These are phyloP conservation scores for Sisor rabdophorus DNA, from an alignment of 2,113 vertebrate species.

Conservation along the genomic window DNA sequence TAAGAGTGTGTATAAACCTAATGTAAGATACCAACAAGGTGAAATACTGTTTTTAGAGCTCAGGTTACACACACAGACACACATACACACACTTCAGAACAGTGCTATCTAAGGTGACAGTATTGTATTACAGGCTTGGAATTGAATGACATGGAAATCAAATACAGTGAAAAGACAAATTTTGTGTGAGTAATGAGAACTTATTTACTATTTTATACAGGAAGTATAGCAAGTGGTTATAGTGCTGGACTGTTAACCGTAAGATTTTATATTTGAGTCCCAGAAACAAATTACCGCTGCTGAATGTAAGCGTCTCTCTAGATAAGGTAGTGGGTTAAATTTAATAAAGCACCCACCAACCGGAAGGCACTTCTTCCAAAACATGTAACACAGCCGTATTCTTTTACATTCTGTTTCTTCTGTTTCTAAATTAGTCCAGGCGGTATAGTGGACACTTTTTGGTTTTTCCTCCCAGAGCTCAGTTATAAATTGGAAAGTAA, in stretches of 20 bases:
- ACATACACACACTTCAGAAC: constrained; percentile 43
- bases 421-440: no score
- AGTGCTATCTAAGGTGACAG: constrained; percentile 47
- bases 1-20: background rate
- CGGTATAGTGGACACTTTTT: background rate
- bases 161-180: constrained; percentile 29
- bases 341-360: no score
- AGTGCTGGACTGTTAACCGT: no score
- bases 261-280: no score
- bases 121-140: constrained; percentile 34
- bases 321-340: no score
- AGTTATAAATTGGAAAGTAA: background rate
- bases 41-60: background rate
- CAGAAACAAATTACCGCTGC: no score
- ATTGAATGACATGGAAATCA: constrained; percentile 39
- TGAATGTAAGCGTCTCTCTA: no score
- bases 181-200: background rate
- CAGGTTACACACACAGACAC: constrained; percentile 53
- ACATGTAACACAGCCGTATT: no score
- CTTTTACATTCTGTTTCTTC: background rate
- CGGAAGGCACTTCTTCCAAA: no score
- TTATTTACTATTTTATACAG: background rate
- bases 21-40: background rate
- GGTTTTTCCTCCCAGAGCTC: background rate
- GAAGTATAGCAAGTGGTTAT: no score